Base-by-base conservation (phyloP, 2,113 vertebrate genomes). In the Ameiurus melas region DNA sequence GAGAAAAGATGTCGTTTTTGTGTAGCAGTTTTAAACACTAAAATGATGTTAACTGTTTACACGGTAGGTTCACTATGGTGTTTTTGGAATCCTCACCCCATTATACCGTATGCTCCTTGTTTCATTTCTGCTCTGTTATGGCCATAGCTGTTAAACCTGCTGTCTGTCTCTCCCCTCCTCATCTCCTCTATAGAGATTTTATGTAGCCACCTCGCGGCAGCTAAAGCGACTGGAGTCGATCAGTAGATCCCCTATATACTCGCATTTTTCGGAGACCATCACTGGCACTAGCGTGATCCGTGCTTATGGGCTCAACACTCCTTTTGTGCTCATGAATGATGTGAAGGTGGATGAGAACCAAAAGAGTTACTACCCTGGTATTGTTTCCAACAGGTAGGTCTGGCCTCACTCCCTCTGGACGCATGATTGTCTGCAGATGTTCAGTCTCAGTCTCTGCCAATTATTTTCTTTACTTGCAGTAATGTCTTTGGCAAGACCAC, bases 211-310 rank as follows among this genome's bases (percentile, higher is more conserved):
- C 0, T 99, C 98, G 0, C 96, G 98, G 30, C 98, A 99, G 92
- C 95, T 99, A 88, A 99, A 99, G 94, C 95, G 98, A 0, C 95
- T 99, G 95, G 98, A 99, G 91, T 99, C 98, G 0, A 87, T 98
- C 92, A 99, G 97, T 94, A 96, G 98, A 78, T 99, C 98, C 4
- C 98, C 98, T 60, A 96, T 99, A 90, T 99, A 98, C 94, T 99
- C 98, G 16, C 97, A 99, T 93, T 99, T 99, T 94, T 98, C 97
- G 1, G 98, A 99, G 94, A 98, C 97, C 0, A 87, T 99, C 87
- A 96, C 97, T 0, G 98, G 98, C 81, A 91, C 95, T 78, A 98
- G 96, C 19, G 94, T 99, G 90, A 98, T 99, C 95, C 96, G 98
- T 91, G 98, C 98, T 71, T 99, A 97, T 0, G 90, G 94, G 86